Base-by-base conservation (phyloP, 1,140 invertebrate genomes). In the Leptinotarsa defecta region DNA sequence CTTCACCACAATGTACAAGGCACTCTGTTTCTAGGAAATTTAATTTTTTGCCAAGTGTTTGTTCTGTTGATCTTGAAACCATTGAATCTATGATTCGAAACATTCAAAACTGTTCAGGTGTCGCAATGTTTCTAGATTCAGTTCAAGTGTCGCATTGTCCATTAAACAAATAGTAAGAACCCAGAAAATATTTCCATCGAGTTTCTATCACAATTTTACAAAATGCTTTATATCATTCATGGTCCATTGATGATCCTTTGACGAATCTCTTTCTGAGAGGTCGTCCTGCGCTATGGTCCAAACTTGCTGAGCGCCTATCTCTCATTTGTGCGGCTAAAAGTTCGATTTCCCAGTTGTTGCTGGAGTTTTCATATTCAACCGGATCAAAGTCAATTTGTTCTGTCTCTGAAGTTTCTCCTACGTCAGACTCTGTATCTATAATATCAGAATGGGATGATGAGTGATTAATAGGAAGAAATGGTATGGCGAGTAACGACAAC, bases 321-420 rank as follows among this genome's bases (percentile, higher is more conserved):
- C 84, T 68, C 78, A 83, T 86, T 78, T 84, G 81, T 48, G 81
- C 80, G 5, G 80, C 84, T 73, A 82, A 72, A 74, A 85, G 76
- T 73, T 84, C 83, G 20, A 86, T 80, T 75, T 85, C 84, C 83
- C 85, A 84, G 70, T 86, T 85, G 3, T 74, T 73, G 49, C 83
- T 82, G 1, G 79, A 81, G 70, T 83, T 83, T 67, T 82, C 81
- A 74, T 80, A 83, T 48, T 82, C 82, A 24, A 75, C 80, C 17
- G 80, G 79, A 62, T 81, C 81, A 67, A 75, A 78, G 15, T 78
- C 80, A 1, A 77, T 78, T 17, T 72, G 75, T 20, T 80, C 78
- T 13, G 43, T 64, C 64, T 79, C 77, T 13, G 79, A 78, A 1
- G 74, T 77, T 57, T 84, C 79, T 62, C 78, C 82, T 24, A 77